Evolutionary conservation across 2,113 vertebrate species (phyloP), one percentile per base, ranked within the genome.

Genomic region (Poecile atricapillus): DNA sequence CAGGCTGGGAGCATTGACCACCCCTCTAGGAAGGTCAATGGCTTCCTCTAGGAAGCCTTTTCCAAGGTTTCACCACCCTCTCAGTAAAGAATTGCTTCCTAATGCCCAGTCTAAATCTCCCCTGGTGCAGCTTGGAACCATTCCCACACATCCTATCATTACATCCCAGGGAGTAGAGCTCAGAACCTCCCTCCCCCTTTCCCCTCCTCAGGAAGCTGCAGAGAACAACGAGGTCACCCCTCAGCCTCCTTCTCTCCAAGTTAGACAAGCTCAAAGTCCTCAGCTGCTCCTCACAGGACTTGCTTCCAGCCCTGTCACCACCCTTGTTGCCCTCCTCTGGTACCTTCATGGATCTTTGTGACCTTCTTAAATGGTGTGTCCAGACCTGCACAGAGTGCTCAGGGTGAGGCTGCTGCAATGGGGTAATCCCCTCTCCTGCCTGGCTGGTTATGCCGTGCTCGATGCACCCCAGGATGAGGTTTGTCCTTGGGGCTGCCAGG

Each of bases 361-460:
- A 15, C 27, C 53, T 37, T 69, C 27, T 28, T 5, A 13, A 19
- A 5, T 6, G 13, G 47, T 62, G 46, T 17, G 2, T 22, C 22
- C 39, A 33, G 52, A 17, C 2, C 10, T 30, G 43, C 83, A 35
- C 60, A 10, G 28, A 6, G 55, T n/a, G 47, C 46, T 33, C 47
- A 28, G 13, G 33, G 55, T 60, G 53, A 60, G 73, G 55, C 53
- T 77, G 37, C 7, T 10, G 53, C 44, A 60, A 37, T 5, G 33
- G 68, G 53, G 35, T 2, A 22, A 37, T 59, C 22, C 21, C 22
- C 33, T 46, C 27, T 19, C 46, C 73, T 60, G 53, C 2, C 44
- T 24, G 37, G 16, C 19, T 56, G 67, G 4, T 3, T 28, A 3
- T 30, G 35, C 62, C 0, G 0, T 15, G 73, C 73, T 59, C 0